A percentile compares a stretch with the other conserved stretches of the same genome.
These are phyloP conservation scores for Corvus moneduloides DNA, from an alignment of 2,113 vertebrate genomes.

Conservation along the genomic window DNA sequence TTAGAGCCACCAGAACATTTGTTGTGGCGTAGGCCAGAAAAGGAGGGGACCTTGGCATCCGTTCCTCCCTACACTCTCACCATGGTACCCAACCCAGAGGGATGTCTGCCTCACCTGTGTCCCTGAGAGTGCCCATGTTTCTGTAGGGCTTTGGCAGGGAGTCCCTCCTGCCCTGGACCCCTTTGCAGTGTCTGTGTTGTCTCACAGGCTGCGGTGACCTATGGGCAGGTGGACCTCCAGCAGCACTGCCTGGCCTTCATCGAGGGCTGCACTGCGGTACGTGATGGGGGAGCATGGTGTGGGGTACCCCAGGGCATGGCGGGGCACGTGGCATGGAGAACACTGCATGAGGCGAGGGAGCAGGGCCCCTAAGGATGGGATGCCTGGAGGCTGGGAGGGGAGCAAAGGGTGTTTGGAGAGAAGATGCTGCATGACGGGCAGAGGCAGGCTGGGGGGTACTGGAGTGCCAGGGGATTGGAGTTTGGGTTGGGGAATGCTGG, in stretches of 20 bases:
- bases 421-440: background rate
- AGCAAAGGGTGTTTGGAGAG: background rate
- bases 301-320: background rate
- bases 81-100: rapidly evolving
- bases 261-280: constrained; percentile 69
- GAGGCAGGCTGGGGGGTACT: background rate
- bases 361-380: background rate
- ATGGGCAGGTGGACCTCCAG: constrained; percentile 69
- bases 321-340: rapidly evolving
- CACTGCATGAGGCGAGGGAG: background rate
- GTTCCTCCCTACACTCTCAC: background rate
- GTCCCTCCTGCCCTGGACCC: background rate
- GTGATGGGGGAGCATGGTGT: background rate
- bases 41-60: background rate
- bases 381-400: background rate
- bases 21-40: background rate
- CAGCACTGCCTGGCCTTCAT: constrained; percentile 76
- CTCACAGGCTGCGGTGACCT: constrained; percentile 77
- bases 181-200: background rate
- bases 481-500: background rate
- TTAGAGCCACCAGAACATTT: background rate
- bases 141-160: background rate
- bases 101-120: background rate
- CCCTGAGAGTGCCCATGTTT: rapidly evolving
- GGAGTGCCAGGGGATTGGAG: background rate